Evolutionary conservation across 2,888 invertebrate genomes (phyloP).

Genomic region (Clivina fossor): DNA sequence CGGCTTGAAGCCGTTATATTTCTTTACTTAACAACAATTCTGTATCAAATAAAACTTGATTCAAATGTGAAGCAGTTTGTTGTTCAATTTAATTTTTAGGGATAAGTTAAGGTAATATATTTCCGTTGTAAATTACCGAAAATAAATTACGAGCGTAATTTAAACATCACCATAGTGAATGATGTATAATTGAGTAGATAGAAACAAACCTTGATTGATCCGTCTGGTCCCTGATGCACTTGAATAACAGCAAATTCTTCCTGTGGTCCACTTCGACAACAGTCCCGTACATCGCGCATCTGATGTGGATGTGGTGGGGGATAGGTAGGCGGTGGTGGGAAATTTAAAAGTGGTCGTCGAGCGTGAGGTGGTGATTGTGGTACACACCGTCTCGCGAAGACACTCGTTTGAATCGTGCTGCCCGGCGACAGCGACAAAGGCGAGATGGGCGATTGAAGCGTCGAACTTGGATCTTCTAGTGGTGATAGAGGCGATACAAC

Average conservation of each 20-base stretch:
- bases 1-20: too few relatives aligned
- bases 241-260: conserved; percentile 49
- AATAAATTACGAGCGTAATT: too few relatives aligned
- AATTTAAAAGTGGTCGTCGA: conserved; percentile 63
- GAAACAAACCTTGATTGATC: too few relatives aligned
- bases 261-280: conserved; percentile 56
- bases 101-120: too few relatives aligned
- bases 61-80: too few relatives aligned
- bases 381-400: conserved; percentile 24
- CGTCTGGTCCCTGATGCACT: conserved; percentile 65
- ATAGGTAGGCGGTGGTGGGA: conserved; percentile 74
- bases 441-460: conserved; percentile 33
- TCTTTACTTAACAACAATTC: too few relatives aligned
- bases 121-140: too few relatives aligned
- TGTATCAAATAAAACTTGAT: too few relatives aligned
- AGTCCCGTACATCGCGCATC: conserved; percentile 49
- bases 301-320: conserved; percentile 58
- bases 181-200: too few relatives aligned
- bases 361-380: conserved; percentile 42
- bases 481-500: conserved; percentile 19
- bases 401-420: not conserved
- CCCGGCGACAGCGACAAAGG: conserved; percentile 32
- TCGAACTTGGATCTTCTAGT: conserved; percentile 34
- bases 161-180: too few relatives aligned
- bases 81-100: too few relatives aligned